These are phyloP conservation scores for Platalea minor DNA, from an alignment of 2,797 vertebrate species.

Conservation along the genomic window DNA sequence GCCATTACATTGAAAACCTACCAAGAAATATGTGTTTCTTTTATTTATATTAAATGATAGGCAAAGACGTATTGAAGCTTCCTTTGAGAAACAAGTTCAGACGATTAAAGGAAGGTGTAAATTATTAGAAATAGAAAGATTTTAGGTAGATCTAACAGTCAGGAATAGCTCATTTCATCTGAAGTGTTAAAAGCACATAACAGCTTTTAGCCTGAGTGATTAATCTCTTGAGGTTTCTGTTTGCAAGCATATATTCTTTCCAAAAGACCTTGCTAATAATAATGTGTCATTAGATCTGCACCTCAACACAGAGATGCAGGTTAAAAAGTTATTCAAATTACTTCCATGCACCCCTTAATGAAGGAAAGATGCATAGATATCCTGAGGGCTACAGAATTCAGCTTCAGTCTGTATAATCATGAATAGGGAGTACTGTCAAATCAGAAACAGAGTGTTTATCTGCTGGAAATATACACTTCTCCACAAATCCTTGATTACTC, in stretches of 20 bases:
- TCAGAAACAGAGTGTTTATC: background rate
- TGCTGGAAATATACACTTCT: background rate
- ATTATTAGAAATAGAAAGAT: constrained; percentile 13
- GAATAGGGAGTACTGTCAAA: background rate
- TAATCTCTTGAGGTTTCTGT: background rate
- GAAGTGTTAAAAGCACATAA: background rate
- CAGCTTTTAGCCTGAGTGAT: constrained; percentile 17
- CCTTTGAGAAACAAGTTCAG: background rate
- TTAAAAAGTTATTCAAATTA: background rate
- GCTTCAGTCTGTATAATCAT: background rate
- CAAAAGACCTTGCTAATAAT: background rate
- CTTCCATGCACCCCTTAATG: background rate
- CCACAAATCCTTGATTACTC: background rate
- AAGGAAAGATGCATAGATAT: background rate
- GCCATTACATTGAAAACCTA: background rate
- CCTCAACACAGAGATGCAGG: background rate
- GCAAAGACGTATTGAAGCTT: background rate
- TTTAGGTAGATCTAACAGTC: background rate
- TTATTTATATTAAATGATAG: background rate
- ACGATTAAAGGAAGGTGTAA: background rate
- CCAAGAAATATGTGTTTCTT: background rate
- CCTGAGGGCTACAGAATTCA: background rate
- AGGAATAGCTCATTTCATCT: background rate
- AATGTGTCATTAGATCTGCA: background rate
- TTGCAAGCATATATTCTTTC: background rate